Evolutionary conservation across 2,888 invertebrate species (phyloP).

Genomic region (Noctuana brunneofusca): DNA sequence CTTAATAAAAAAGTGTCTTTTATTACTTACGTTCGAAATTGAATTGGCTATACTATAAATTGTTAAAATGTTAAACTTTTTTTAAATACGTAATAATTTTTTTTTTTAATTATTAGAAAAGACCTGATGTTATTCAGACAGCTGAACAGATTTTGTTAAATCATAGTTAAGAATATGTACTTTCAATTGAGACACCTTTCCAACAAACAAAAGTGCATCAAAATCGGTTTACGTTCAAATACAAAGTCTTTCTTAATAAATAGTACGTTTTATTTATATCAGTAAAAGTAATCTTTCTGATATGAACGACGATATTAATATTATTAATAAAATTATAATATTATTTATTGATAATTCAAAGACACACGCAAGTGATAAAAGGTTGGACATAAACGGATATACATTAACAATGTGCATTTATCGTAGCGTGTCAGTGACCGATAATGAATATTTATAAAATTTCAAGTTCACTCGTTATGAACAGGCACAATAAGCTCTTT

Average conservation of each 20-base stretch:
- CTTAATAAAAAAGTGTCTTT: no score
- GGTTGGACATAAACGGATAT: neutral
- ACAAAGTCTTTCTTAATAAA: neutral
- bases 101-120: no score
- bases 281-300: neutral
- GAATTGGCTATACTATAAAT: neutral
- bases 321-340: no score
- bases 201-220: no score
- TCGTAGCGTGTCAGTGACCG: slow-evolving; percentile 15
- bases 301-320: neutral
- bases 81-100: no score
- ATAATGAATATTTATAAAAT: slow-evolving; percentile 14
- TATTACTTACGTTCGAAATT: no score
- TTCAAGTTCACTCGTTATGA: slow-evolving; percentile 66
- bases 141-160: no score
- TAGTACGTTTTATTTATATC: neutral
- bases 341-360: slow-evolving; percentile 2
- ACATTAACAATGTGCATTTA: neutral
- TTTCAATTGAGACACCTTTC: no score
- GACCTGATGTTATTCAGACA: no score
- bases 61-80: no score
- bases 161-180: no score
- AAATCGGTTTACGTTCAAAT: neutral
- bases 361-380: neutral
- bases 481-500: neutral